Evolutionary conservation across 2,888 invertebrate genomes (phyloP).

Genomic region (Rhyacophila evoluta): DNA sequence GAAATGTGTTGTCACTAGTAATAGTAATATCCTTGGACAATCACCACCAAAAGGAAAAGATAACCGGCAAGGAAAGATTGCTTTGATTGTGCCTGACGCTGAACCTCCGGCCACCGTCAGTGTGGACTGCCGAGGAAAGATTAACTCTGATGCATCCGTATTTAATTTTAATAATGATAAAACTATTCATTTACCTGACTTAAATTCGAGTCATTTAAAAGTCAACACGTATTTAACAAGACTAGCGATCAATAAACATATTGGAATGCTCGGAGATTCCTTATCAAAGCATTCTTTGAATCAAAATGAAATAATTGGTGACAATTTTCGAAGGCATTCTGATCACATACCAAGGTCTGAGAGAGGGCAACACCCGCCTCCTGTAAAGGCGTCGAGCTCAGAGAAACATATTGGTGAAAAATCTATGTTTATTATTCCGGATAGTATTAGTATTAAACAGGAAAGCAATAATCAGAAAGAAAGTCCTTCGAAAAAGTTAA

Average conservation of each 20-base stretch:
- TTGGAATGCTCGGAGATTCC: slow-evolving; percentile 60
- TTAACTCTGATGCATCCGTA: slow-evolving; percentile 43
- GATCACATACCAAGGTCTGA: slow-evolving; percentile 52
- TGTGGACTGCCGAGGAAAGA: slow-evolving; percentile 52
- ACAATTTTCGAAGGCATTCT: slow-evolving; percentile 52
- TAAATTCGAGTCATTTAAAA: slow-evolving; percentile 61
- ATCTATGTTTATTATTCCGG: slow-evolving; percentile 23
- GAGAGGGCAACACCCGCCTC: slow-evolving; percentile 33
- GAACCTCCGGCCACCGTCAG: slow-evolving; percentile 48
- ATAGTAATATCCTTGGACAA: slow-evolving; percentile 26
- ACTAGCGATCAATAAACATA: slow-evolving; percentile 63
- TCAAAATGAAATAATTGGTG: slow-evolving; percentile 51
- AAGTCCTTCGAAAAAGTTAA: slow-evolving; percentile 45
- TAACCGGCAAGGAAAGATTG: slow-evolving; percentile 43
- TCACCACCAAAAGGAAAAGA: slow-evolving; percentile 45
- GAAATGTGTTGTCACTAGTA: slow-evolving; percentile 48
- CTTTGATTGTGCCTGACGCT: slow-evolving; percentile 36
- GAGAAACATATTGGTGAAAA: slow-evolving; percentile 52
- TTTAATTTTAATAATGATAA: slow-evolving; percentile 51
- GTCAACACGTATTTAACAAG: slow-evolving; percentile 62
- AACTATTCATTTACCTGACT: slow-evolving; percentile 51
- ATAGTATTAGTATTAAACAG: slow-evolving; percentile 29
- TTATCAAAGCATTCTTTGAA: slow-evolving; percentile 40
- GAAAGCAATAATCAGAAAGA: slow-evolving; percentile 27
- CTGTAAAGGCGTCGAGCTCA: slow-evolving; percentile 53